These are phyloP conservation scores for Myocastor coypus DNA, from an alignment of 2,113 vertebrate species.

Conservation along the genomic window DNA sequence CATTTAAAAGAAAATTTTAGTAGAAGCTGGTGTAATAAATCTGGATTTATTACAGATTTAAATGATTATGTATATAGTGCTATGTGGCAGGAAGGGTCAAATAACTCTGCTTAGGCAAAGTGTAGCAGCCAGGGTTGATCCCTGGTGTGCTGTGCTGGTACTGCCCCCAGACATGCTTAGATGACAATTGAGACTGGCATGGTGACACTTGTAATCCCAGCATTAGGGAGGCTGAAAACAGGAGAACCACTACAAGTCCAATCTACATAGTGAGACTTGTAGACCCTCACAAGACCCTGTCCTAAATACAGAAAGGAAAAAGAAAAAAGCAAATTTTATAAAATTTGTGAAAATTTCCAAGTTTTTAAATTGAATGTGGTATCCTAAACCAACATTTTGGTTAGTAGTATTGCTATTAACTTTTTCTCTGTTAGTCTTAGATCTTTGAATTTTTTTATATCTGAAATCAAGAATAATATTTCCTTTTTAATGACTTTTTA, in stretches of 20 bases:
- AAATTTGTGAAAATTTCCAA: background rate
- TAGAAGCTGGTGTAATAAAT: too few relatives aligned
- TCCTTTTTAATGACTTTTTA: conserved; percentile 20
- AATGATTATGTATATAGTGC: background rate
- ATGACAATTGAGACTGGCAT: too few relatives aligned
- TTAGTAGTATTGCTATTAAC: background rate
- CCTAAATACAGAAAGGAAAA: too few relatives aligned
- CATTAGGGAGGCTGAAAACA: too few relatives aligned
- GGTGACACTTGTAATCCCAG: too few relatives aligned
- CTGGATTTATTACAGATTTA: background rate
- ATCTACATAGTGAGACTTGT: too few relatives aligned
- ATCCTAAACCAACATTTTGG: background rate
- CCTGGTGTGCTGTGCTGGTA: too few relatives aligned
- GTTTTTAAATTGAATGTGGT: background rate
- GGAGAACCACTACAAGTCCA: too few relatives aligned
- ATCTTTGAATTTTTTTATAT: background rate
- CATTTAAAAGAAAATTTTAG: background rate
- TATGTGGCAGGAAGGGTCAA: background rate
- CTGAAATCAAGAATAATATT: conserved; percentile 26
- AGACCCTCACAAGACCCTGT: too few relatives aligned
- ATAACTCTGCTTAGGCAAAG: background rate
- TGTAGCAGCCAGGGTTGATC: too few relatives aligned
- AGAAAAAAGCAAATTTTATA: background rate
- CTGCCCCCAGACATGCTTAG: too few relatives aligned
- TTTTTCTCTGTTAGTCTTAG: background rate